Evolutionary conservation across 2,888 invertebrate genomes (phyloP).

Genomic region (Pterostichus madidus): DNA sequence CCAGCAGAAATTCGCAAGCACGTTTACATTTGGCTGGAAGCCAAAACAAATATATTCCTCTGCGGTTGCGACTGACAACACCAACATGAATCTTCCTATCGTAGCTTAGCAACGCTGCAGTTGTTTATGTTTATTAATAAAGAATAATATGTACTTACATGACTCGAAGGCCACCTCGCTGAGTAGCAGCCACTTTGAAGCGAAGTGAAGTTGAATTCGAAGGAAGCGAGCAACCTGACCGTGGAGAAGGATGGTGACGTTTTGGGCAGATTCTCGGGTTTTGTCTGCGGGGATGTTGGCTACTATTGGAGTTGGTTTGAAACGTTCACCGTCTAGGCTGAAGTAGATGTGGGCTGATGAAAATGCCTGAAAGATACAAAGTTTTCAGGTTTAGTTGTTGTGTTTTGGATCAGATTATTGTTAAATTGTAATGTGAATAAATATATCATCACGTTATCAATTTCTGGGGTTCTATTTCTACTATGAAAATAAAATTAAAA

Average conservation of each 20-base stretch:
- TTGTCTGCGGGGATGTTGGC: slow-evolving; percentile 80
- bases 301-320: slow-evolving; percentile 84
- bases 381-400: background rate
- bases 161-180: slow-evolving; percentile 93
- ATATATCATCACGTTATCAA: too few relatives aligned
- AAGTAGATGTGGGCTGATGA: slow-evolving; percentile 87
- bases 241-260: slow-evolving; percentile 86
- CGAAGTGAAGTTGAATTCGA: slow-evolving; percentile 87
- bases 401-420: background rate
- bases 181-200: slow-evolving; percentile 91
- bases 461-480: too few relatives aligned
- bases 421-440: background rate
- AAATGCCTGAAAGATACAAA: slow-evolving; percentile 82
- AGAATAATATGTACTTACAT: slow-evolving; percentile 78
- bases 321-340: slow-evolving; percentile 88
- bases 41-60: slow-evolving; percentile 37
- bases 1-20: slow-evolving; percentile 42
- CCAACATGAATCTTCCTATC: slow-evolving; percentile 10
- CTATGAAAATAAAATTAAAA: too few relatives aligned
- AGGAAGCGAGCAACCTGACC: slow-evolving; percentile 88
- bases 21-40: slow-evolving; percentile 51
- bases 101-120: too few relatives aligned
- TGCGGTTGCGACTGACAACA: background rate
- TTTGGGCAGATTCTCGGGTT: slow-evolving; percentile 81
- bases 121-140: slow-evolving; percentile 4